These are phyloP conservation scores for Naja naja DNA, from an alignment of 2,113 vertebrate genomes.

Conservation along the genomic window DNA sequence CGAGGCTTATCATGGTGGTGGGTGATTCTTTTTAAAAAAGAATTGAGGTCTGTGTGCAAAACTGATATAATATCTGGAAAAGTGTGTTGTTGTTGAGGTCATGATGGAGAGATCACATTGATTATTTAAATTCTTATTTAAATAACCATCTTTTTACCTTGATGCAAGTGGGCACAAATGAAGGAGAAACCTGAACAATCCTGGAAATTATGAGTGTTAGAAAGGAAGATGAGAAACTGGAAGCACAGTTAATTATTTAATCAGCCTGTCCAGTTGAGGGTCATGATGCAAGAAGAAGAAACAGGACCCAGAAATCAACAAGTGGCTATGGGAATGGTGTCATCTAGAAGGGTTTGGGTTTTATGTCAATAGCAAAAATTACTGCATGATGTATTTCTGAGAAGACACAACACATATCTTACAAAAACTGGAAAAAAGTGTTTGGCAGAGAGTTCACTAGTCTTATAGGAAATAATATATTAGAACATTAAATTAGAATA, in stretches of 20 bases:
- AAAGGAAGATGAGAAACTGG: background rate
- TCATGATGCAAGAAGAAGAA: background rate
- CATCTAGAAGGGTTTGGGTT: background rate
- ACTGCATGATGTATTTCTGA: background rate
- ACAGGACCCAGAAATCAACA: background rate
- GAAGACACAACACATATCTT: background rate
- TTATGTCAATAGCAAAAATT: background rate
- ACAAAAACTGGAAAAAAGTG: background rate
- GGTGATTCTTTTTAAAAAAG: background rate
- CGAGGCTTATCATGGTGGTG: background rate
- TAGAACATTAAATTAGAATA: background rate
- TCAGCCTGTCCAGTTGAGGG: background rate
- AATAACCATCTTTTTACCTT: background rate
- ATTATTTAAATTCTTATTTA: background rate
- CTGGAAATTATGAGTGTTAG: background rate
- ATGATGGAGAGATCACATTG: background rate
- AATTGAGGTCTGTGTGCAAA: background rate
- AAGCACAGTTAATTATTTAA: background rate
- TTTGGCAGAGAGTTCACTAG: background rate
- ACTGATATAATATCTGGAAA: background rate
- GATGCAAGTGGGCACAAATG: background rate
- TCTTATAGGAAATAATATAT: background rate
- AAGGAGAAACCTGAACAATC: background rate
- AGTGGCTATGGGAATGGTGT: background rate
- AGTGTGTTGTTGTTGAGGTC: background rate